Base-by-base conservation (phyloP, 2,888 invertebrate genomes). In the Caenorhabditis sp. region DNA sequence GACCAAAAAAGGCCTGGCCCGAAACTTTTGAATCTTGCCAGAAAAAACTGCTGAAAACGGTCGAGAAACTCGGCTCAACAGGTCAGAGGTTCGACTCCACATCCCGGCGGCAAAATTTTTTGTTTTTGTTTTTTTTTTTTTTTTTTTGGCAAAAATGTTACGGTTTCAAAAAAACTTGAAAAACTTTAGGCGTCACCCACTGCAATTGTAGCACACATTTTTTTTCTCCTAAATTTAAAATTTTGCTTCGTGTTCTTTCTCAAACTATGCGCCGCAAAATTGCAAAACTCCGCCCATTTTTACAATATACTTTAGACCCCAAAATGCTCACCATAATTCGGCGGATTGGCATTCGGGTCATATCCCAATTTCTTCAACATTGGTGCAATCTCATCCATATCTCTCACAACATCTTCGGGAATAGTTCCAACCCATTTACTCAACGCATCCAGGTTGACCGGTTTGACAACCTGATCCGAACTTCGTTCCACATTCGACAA, bases 381-480 rank as follows among this genome's bases (percentile, higher is more conserved):
- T 1, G 88, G 88, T 1, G 88, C 88, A 49, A 87, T 78, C 51
- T 71, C 67, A 53, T 81, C 83, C 88, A 87, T 88, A 61, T 87
- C 95, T 76, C 92, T 91, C 77, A 95, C 92, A 72, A 97, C 95
- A 90, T 97, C 96, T 26, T 92, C 92, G 1, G 90, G 90, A 59
- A 91, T 88, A 14, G 88, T 83, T 21, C 89, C 86, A 26, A 90
- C 90, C 91, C 91, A 91, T 76, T 89, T 90, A 26, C 87, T 85
- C 78, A 97, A 91, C 58, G 97, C 97, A 89, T 97, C 97, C 87
- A 94, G 91, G 91, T 99, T 97, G 73, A 99, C 93, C 17, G 97
- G 95, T 88, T 97, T 96, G 89, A 97, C 95, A 85, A 99, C 96
- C 67, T 82, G 82, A 72, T 82, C 82, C 43, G 78, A 78, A 55